phyloP scores from a whole-genome alignment of 2,113 vertebrate species.

The Gulo gulo region DNA sequence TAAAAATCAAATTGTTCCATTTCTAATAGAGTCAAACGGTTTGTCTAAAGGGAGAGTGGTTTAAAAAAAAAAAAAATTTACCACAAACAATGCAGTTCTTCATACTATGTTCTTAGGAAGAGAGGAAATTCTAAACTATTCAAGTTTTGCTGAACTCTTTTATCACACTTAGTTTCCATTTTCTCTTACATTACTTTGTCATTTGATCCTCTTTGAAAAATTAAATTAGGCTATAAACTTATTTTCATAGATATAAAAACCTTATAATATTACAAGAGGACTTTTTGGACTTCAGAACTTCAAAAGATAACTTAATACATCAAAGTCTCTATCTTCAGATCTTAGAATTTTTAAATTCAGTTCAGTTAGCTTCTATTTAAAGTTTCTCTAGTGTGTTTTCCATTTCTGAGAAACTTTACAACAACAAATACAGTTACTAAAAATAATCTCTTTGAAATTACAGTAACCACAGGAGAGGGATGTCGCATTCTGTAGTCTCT shows the following conservation, averaged over 20 bases:
- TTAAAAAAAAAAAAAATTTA: not conserved
- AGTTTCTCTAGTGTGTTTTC: constrained; percentile 74
- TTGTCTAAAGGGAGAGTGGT: not conserved
- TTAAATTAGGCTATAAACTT: not conserved
- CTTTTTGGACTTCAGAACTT: constrained; percentile 43
- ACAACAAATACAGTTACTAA: constrained; percentile 79
- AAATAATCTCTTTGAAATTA: constrained; percentile 79
- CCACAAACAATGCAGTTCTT: constrained; percentile 6
- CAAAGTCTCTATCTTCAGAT: constrained; percentile 39
- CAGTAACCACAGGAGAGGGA: constrained; percentile 72
- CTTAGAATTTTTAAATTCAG: constrained; percentile 46
- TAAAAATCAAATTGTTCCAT: not conserved
- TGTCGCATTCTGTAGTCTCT: constrained; percentile 47
- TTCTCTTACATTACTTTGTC: not conserved
- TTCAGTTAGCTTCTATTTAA: constrained; percentile 72
- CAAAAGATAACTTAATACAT: constrained; percentile 46
- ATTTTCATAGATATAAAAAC: constrained; percentile 40
- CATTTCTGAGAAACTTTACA: constrained; percentile 79
- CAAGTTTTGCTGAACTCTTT: not conserved
- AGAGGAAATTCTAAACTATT: not conserved
- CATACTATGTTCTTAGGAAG: not conserved
- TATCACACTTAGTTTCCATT: not conserved
- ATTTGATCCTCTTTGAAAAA: not conserved
- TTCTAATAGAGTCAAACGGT: not conserved
- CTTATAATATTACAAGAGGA: not conserved